Conservation (phyloP, 2,113 vertebrate genomes). For the Chaenocephalus aceratus region DNA sequence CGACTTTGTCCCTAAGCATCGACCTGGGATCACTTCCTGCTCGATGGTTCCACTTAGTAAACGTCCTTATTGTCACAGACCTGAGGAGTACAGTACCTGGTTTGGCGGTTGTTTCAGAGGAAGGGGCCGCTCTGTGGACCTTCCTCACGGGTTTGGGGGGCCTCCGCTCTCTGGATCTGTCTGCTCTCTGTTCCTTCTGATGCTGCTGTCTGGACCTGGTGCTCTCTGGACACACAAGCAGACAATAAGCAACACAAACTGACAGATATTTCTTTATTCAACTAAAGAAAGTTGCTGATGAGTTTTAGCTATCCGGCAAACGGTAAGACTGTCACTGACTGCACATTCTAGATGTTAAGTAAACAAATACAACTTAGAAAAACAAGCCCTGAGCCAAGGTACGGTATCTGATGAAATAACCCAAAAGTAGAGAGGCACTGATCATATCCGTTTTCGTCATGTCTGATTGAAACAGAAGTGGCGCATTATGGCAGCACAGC, state of each 20-base stretch:
- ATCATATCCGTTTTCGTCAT: no score
- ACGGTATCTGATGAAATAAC: background rate
- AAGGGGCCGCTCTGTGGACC: slow-evolving; percentile 85
- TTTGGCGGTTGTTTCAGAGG: slow-evolving; percentile 86
- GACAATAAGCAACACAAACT: background rate
- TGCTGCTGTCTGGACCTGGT: slow-evolving; percentile 71
- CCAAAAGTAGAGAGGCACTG: background rate
- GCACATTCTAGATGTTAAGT: no score
- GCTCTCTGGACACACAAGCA: slow-evolving; percentile 60
- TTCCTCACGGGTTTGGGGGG: slow-evolving; percentile 88
- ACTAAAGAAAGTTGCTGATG: background rate
- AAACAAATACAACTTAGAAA: background rate
- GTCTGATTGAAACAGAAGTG: no score
- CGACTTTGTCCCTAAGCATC: no score
- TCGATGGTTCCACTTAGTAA: slow-evolving; percentile 43
- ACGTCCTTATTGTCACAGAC: slow-evolving; percentile 48
- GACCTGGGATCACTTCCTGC: slow-evolving; percentile 2
- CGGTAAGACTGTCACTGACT: no score
- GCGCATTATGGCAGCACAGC: no score
- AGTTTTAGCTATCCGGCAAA: no score
- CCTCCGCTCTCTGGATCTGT: slow-evolving; percentile 87
- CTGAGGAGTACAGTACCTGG: slow-evolving; percentile 82
- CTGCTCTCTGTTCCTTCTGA: slow-evolving; percentile 80
- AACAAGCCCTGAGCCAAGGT: background rate
- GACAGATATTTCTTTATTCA: no score